phyloP scores from a whole-genome alignment of 1,140 invertebrate genomes.

The Campoletis sonorensis region DNA sequence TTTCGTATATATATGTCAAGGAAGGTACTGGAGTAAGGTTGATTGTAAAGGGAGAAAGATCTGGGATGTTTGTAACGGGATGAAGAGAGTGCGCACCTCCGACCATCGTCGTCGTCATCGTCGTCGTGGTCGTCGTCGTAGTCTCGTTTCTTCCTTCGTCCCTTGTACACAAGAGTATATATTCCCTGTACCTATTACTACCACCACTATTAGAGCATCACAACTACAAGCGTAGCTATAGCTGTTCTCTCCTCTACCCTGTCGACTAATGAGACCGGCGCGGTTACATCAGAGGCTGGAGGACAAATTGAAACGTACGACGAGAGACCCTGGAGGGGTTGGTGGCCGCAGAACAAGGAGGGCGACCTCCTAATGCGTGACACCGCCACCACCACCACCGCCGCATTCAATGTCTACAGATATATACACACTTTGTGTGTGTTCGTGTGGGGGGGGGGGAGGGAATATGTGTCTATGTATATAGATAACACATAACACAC shows the following conservation, averaged over 20 bases:
- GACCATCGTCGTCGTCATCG: no score
- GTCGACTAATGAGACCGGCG: constrained; percentile 72
- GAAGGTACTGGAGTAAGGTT: constrained; percentile 62
- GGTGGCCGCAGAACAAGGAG: constrained; percentile 52
- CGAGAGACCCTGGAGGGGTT: constrained; percentile 62
- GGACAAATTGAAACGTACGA: constrained; percentile 76
- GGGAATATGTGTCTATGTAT: background rate
- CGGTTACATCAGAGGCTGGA: constrained; percentile 72
- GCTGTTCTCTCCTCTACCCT: constrained; percentile 49
- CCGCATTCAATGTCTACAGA: constrained; percentile 45
- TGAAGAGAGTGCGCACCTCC: constrained; percentile 50
- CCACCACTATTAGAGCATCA: background rate
- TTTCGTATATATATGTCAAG: background rate
- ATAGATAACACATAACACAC: background rate
- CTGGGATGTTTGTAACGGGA: constrained; percentile 42
- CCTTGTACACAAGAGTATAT: background rate
- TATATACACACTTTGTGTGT: constrained; percentile 35
- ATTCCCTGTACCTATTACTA: constrained; percentile 29
- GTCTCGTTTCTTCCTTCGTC: constrained; percentile 55
- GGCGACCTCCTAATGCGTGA: constrained; percentile 66
- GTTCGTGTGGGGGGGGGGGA: no score
- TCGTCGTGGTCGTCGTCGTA: constrained; percentile 33
- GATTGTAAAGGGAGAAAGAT: constrained; percentile 69
- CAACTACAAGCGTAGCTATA: constrained; percentile 1
- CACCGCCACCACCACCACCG: constrained; percentile 44